Conservation (phyloP, 2,113 vertebrate genomes). For the Pygoscelis adeliae region DNA sequence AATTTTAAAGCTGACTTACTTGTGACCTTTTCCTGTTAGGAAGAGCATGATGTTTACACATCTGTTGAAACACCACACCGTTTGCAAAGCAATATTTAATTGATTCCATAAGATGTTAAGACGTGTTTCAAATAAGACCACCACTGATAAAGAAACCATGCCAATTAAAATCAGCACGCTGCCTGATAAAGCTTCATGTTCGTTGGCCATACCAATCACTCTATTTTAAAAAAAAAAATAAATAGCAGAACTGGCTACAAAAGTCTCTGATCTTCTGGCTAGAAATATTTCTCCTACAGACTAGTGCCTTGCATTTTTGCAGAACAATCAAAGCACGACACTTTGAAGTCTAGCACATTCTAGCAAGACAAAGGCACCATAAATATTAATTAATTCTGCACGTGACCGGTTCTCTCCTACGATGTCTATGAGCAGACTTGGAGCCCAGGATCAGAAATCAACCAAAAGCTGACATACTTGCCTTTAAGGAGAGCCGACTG, state of each 20-base stretch:
- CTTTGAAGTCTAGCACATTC: background rate
- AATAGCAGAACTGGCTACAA: background rate
- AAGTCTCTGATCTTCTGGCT: background rate
- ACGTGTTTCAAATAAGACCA: background rate
- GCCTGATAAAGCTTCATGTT: background rate
- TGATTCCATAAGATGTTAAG: background rate
- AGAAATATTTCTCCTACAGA: background rate
- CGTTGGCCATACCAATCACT: background rate
- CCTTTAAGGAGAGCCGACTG: accelerated
- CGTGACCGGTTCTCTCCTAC: background rate
- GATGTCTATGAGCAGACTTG: background rate
- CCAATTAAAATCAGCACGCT: background rate
- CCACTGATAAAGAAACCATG: background rate
- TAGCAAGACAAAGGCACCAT: background rate
- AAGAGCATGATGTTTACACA: background rate
- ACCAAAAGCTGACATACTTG: background rate
- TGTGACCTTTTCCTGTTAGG: constrained; percentile 23
- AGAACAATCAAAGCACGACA: background rate
- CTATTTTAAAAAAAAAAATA: background rate
- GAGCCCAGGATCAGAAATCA: background rate
- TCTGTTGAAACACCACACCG: background rate
- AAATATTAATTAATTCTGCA: background rate
- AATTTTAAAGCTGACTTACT: constrained; percentile 19
- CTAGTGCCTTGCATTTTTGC: background rate
- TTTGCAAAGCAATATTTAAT: background rate